phyloP scores from a whole-genome alignment of 2,888 invertebrate species.

The Tigriopus californicus region DNA sequence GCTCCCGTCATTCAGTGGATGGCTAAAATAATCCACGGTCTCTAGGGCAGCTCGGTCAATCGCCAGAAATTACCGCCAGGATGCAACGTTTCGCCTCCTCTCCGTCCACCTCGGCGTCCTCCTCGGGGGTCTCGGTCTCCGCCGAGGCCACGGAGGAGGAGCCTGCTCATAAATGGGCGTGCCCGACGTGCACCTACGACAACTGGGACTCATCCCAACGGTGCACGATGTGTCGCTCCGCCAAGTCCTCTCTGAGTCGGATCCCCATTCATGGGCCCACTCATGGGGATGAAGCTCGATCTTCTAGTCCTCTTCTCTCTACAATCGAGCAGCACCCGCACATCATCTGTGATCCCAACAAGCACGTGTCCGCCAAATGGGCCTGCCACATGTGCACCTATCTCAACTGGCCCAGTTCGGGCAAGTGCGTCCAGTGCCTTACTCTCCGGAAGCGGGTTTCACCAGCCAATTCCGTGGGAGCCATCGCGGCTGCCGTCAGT shows the following conservation, averaged over 20 bases:
- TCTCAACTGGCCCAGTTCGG: slow-evolving; percentile 82
- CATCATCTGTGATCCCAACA: neutral
- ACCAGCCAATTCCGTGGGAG: neutral
- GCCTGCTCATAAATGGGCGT: slow-evolving; percentile 30
- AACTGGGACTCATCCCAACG: slow-evolving; percentile 79
- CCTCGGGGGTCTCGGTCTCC: too few species aligned
- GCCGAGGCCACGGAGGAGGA: too few species aligned
- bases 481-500: neutral
- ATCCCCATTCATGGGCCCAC: neutral
- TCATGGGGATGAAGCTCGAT: neutral
- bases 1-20: too few species aligned
- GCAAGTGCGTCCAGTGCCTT: slow-evolving; percentile 45
- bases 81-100: too few species aligned
- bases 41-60: too few species aligned
- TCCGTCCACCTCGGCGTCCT: too few species aligned
- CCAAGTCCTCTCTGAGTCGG: neutral
- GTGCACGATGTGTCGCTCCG: slow-evolving; percentile 60
- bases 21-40: too few species aligned
- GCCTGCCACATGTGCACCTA: slow-evolving; percentile 57
- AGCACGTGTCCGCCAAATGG: slow-evolving; percentile 29
- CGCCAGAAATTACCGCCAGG: too few species aligned
- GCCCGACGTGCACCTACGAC: slow-evolving; percentile 71
- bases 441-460: slow-evolving; percentile 16
- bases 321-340: neutral
- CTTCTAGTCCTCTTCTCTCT: neutral